Evolutionary conservation across 2,113 vertebrate genomes (phyloP).

Genomic region (Hipposideros armiger): DNA sequence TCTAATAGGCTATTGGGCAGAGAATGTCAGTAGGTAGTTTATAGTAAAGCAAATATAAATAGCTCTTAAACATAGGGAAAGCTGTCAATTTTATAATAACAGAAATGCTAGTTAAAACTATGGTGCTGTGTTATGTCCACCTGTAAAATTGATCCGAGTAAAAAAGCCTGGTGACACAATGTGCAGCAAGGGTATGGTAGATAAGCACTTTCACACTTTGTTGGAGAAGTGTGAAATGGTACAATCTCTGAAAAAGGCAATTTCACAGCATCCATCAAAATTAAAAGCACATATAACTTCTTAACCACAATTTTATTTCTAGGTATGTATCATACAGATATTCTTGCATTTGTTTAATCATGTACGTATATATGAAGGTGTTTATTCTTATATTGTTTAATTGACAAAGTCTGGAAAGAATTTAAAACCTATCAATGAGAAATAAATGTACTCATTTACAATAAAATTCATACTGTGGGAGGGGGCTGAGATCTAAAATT

Average conservation of each 20-base stretch:
- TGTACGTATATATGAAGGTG: neutral
- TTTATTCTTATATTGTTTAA: neutral
- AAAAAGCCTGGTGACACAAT: too few relatives aligned
- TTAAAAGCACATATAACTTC: neutral
- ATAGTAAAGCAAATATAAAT: neutral
- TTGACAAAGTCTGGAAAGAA: neutral
- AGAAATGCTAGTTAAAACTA: neutral
- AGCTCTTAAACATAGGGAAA: neutral
- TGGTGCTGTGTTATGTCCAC: neutral
- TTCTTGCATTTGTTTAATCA: neutral
- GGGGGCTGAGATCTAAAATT: neutral
- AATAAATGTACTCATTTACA: neutral
- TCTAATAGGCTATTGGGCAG: neutral
- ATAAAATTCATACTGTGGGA: neutral
- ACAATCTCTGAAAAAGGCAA: neutral
- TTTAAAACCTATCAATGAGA: neutral
- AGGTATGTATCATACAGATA: neutral
- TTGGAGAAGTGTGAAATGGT: neutral
- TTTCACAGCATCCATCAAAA: neutral
- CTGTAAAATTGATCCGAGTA: neutral
- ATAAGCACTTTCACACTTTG: neutral
- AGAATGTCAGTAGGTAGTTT: neutral
- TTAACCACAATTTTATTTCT: neutral
- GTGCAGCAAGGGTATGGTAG: fast-evolving
- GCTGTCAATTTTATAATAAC: neutral